phyloP scores from a whole-genome alignment of 2,888 invertebrate genomes.

The Drosophila atroscutellata region DNA sequence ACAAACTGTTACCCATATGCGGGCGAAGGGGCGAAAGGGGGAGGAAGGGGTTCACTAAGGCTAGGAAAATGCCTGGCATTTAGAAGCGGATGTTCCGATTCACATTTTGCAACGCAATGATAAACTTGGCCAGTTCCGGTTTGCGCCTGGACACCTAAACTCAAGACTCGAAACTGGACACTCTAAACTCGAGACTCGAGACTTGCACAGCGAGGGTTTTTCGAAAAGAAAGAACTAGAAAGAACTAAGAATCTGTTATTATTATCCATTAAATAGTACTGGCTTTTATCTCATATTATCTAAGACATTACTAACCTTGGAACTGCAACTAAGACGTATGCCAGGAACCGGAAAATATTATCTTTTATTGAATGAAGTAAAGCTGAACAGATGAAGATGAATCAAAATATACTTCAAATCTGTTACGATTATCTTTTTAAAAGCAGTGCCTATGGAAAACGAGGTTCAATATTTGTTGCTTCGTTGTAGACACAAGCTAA shows the following conservation, averaged over 20 bases:
- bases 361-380: too few relatives aligned
- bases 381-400: too few relatives aligned
- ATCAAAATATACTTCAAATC: too few relatives aligned
- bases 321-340: too few relatives aligned
- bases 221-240: neutral
- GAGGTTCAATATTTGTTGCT: neutral
- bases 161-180: neutral
- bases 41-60: neutral
- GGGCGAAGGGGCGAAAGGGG: too few relatives aligned
- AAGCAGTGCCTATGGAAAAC: too few relatives aligned
- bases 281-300: too few relatives aligned
- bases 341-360: too few relatives aligned
- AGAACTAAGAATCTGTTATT: too few relatives aligned
- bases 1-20: slow-evolving; percentile 2
- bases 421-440: too few relatives aligned
- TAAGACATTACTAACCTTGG: too few relatives aligned
- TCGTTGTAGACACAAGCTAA: neutral
- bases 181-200: slow-evolving; percentile 1
- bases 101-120: slow-evolving; percentile 80
- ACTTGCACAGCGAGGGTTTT: slow-evolving; percentile 24
- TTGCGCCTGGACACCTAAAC: slow-evolving; percentile 25
- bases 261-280: too few relatives aligned
- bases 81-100: slow-evolving; percentile 81
- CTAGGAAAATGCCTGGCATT: slow-evolving; percentile 69
- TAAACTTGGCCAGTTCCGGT: slow-evolving; percentile 76